A percentile compares a stretch with the other conserved stretches of the same genome.
Conservation (phyloP, 2,888 invertebrate genomes). For the Harpagoxenus sublaevis region DNA sequence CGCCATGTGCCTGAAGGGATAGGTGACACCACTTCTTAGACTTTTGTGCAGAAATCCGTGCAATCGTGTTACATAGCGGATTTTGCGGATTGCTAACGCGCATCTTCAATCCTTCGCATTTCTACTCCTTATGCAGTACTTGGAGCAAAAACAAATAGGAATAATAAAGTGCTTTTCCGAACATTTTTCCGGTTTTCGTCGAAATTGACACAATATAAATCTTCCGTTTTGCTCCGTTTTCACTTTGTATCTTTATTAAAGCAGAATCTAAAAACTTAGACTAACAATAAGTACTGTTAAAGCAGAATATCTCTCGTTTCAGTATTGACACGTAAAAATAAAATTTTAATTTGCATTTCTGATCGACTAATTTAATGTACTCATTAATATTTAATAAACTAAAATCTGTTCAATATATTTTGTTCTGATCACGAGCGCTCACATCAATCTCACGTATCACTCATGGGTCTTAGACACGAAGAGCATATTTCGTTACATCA, state of each 20-base stretch:
- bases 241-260: not conserved
- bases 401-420: not conserved
- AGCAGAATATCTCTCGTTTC: not conserved
- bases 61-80: conserved; percentile 49
- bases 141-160: not conserved
- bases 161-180: not conserved
- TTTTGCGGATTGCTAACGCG: conserved; percentile 41
- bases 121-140: not conserved
- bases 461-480: conserved; percentile 92
- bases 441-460: conserved; percentile 87
- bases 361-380: not conserved
- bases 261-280: too few species aligned
- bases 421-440: conserved; percentile 87
- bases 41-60: conserved; percentile 51
- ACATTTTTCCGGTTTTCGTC: not conserved
- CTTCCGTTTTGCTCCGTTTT: not conserved
- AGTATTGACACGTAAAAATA: not conserved
- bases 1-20: conserved; percentile 22
- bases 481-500: conserved; percentile 95
- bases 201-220: not conserved
- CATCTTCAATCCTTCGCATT: not conserved
- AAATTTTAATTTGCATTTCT: not conserved
- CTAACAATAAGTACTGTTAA: too few species aligned
- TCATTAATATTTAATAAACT: not conserved
- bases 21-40: conserved; percentile 56